Percentiles rank a stretch among this genome's conserved stretches.
These are phyloP conservation scores for Ctenicera cuprea DNA, from an alignment of 2,888 invertebrate species.

Conservation along the genomic window DNA sequence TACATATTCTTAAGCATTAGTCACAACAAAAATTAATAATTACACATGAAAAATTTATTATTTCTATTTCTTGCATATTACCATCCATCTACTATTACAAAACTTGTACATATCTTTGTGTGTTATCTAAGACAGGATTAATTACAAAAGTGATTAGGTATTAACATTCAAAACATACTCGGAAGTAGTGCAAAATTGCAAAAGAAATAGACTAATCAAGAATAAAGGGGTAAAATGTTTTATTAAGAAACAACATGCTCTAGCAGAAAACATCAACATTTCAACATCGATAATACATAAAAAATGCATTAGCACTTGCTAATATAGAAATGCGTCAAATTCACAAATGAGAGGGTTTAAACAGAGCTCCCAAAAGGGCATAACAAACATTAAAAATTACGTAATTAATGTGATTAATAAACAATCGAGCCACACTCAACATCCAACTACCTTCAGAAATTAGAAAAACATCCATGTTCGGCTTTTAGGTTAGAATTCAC, in stretches of 20 bases:
- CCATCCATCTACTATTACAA: too few species aligned
- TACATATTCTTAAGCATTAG: too few species aligned
- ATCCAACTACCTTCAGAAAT: conserved; percentile 63
- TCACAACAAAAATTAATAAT: too few species aligned
- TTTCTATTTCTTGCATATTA: too few species aligned
- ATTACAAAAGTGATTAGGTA: background rate
- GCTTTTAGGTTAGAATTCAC: conserved; percentile 64
- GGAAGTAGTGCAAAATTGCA: conserved; percentile 17
- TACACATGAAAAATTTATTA: too few species aligned
- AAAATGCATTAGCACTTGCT: conserved; percentile 43
- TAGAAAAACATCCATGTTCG: conserved; percentile 62
- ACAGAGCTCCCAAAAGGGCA: background rate
- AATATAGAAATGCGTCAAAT: conserved; percentile 25
- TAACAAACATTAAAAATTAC: conserved; percentile 13
- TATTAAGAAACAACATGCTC: conserved; percentile 48
- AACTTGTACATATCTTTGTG: background rate
- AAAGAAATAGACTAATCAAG: background rate
- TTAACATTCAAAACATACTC: conserved; percentile 35
- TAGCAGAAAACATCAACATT: conserved; percentile 45
- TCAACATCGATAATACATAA: conserved; percentile 41
- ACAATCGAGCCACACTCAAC: conserved; percentile 55
- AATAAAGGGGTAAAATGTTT: conserved; percentile 28
- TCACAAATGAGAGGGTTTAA: background rate
- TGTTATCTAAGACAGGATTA: background rate
- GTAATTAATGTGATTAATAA: conserved; percentile 36